Evolutionary conservation across 2,888 invertebrate genomes (phyloP).

Genomic region (Eristalis intricaria): DNA sequence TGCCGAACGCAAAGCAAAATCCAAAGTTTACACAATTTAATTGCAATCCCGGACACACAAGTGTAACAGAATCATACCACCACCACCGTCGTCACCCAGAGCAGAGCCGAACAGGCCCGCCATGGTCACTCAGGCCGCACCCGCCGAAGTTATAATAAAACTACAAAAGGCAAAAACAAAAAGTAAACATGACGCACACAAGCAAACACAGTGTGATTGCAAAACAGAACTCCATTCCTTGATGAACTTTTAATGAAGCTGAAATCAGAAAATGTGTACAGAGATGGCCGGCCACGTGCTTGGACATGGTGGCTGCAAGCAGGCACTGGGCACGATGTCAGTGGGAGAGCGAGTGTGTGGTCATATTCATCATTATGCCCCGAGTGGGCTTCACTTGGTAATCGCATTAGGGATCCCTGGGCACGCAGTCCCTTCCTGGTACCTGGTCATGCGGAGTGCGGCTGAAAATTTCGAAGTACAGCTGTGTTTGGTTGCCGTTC

Average conservation of each 20-base stretch:
- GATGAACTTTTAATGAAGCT: slow-evolving; percentile 30
- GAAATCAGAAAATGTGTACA: slow-evolving; percentile 28
- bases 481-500: not conserved
- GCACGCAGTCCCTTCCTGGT: slow-evolving; percentile 1
- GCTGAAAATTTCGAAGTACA: not conserved
- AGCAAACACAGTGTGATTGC: slow-evolving; percentile 1
- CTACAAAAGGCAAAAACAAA: slow-evolving; percentile 3
- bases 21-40: slow-evolving; percentile 43
- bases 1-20: slow-evolving; percentile 18
- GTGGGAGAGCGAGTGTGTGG: not conserved
- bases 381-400: slow-evolving; percentile 16
- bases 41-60: slow-evolving; percentile 35
- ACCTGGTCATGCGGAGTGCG: slow-evolving; percentile 7
- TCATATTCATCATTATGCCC: slow-evolving; percentile 23
- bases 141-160: slow-evolving; percentile 16
- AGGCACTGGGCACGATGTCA: slow-evolving; percentile 11
- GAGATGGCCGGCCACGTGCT: slow-evolving; percentile 10
- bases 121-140: slow-evolving; percentile 34
- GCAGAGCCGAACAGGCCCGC: not conserved
- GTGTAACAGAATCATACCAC: slow-evolving; percentile 17
- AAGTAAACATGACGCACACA: not conserved
- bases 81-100: not conserved
- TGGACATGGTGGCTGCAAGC: not conserved
- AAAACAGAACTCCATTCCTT: slow-evolving; percentile 34
- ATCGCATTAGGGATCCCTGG: slow-evolving; percentile 24